phyloP scores from a whole-genome alignment of 2,113 vertebrate genomes.

The Poeciliopsis turrubarensis region DNA sequence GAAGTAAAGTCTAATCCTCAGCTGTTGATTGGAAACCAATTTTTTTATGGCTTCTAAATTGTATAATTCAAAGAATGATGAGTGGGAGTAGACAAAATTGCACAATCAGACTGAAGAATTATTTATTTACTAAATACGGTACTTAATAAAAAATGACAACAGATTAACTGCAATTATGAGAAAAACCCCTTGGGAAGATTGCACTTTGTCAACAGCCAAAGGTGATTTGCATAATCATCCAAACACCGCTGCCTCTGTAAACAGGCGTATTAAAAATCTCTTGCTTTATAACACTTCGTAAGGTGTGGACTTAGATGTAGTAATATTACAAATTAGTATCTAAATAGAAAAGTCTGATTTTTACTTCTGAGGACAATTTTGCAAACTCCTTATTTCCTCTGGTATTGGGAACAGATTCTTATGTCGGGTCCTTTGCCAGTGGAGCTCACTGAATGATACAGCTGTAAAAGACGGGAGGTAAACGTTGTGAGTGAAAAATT shows the following conservation, averaged over 20 bases:
- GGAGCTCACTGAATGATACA: not conserved
- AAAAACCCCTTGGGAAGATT: slow-evolving; percentile 51
- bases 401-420: not conserved
- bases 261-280: not conserved
- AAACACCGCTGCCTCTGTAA: slow-evolving; percentile 43
- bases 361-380: not conserved
- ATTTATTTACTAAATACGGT: slow-evolving; percentile 43
- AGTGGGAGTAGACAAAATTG: not conserved
- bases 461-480: not conserved
- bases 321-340: not conserved
- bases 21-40: not conserved
- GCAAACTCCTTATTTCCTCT: not conserved
- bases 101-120: not conserved
- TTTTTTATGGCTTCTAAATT: not conserved
- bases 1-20: not conserved
- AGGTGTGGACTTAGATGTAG: not conserved
- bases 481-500: not conserved
- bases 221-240: slow-evolving; percentile 68
- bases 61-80: not conserved
- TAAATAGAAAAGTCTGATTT: not conserved
- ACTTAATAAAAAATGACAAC: slow-evolving; percentile 69
- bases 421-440: too few relatives aligned
- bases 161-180: slow-evolving; percentile 66
- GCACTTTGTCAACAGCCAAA: slow-evolving; percentile 66
- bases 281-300: not conserved